Conservation (phyloP, 2,797 vertebrate genomes). For the Sardinella longiceps region DNA sequence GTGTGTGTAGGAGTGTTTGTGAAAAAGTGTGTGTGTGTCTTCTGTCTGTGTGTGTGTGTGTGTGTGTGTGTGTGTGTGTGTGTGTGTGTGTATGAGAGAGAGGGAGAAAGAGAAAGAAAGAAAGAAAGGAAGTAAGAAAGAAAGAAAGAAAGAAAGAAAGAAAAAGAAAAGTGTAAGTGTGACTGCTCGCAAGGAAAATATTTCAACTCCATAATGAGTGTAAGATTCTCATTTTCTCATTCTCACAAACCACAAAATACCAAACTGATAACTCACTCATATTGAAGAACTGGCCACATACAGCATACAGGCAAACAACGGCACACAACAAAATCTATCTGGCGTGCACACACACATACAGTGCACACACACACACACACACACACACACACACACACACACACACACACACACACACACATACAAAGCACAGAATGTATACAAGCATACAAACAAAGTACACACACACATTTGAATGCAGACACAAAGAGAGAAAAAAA, state of each 20-base stretch:
- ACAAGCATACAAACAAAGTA: not conserved
- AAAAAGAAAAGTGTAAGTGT: not conserved
- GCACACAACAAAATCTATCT: too few relatives aligned
- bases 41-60: not conserved
- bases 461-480: not conserved
- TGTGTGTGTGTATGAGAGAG: not conserved
- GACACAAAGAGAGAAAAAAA: not conserved
- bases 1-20: not conserved
- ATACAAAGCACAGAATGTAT: not conserved
- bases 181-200: not conserved
- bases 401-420: not conserved
- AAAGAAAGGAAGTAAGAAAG: too few relatives aligned
- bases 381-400: not conserved
- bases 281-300: not conserved
- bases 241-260: conserved; percentile 37
- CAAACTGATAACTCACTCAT: conserved; percentile 32
- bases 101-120: too few relatives aligned
- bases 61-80: not conserved
- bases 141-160: too few relatives aligned
- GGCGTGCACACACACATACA: not conserved
- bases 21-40: not conserved
- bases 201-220: conserved; percentile 8
- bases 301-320: not conserved
- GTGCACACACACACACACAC: not conserved
- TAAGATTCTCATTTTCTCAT: conserved; percentile 19